Evolutionary conservation across 2,113 vertebrate species (phyloP).

Genomic region (Gnathonemus longibarbis): DNA sequence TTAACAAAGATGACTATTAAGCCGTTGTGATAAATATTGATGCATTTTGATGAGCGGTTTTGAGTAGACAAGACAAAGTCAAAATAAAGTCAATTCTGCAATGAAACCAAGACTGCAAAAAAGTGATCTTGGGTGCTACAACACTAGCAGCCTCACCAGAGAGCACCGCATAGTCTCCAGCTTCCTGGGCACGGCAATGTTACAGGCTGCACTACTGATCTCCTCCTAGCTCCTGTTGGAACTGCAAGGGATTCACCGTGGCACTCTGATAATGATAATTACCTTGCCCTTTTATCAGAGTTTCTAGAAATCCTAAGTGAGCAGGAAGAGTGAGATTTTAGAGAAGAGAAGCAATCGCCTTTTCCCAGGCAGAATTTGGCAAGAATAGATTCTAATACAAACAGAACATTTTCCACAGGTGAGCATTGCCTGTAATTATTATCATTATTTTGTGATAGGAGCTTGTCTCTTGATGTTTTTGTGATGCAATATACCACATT

Average conservation of each 20-base stretch:
- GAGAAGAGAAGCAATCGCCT: background rate
- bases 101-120: too few species aligned
- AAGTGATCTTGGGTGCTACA: too few species aligned
- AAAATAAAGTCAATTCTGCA: too few species aligned
- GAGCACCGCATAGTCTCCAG: background rate
- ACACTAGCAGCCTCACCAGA: background rate
- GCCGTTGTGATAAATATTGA: too few species aligned
- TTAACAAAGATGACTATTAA: too few species aligned
- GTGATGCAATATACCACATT: background rate
- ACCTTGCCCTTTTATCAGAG: background rate
- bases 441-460: background rate
- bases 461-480: background rate
- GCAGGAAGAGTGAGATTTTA: background rate
- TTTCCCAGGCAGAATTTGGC: background rate
- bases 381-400: background rate
- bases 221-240: background rate
- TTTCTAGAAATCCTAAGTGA: background rate
- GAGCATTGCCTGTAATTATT: background rate
- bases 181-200: background rate
- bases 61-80: too few species aligned
- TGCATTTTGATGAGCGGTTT: too few species aligned
- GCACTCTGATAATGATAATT: background rate
- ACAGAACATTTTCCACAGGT: background rate
- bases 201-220: background rate
- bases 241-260: background rate